These are phyloP conservation scores for Porites rus DNA, from an alignment of 92 coral and sea anemone genomes.

Conservation along the genomic window DNA sequence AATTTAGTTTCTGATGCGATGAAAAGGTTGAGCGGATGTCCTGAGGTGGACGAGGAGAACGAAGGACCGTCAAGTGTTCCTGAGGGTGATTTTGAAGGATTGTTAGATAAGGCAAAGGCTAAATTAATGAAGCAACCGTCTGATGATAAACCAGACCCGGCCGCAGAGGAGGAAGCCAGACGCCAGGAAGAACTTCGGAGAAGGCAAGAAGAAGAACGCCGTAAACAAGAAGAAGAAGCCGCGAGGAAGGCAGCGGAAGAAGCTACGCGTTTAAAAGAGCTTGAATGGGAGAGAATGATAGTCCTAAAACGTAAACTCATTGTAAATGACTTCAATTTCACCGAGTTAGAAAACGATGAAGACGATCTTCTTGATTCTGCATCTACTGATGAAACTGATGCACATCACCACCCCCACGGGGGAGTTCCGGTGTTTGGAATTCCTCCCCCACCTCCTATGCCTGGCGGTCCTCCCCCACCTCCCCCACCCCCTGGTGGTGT, in stretches of 20 bases:
- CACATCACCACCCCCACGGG: slow-evolving; percentile 67
- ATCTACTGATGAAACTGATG: slow-evolving; percentile 71
- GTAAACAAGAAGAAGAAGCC: slow-evolving; percentile 82
- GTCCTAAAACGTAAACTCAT: slow-evolving; percentile 93
- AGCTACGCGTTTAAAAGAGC: slow-evolving; percentile 87
- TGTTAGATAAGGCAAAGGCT: slow-evolving; percentile 76
- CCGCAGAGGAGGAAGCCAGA: slow-evolving; percentile 72
- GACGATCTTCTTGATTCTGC: slow-evolving; percentile 79
- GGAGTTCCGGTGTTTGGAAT: slow-evolving; percentile 63
- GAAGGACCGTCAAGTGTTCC: slow-evolving; percentile 53
- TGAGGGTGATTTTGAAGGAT: slow-evolving; percentile 76
- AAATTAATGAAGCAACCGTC: slow-evolving; percentile 60
- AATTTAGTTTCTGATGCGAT: slow-evolving; percentile 71
- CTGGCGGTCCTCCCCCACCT: slow-evolving; percentile 81
- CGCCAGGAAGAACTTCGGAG: slow-evolving; percentile 73
- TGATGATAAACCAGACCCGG: slow-evolving; percentile 34
- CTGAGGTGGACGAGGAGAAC: slow-evolving; percentile 69
- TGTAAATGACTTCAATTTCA: slow-evolving; percentile 95
- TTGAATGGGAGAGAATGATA: slow-evolving; percentile 97
- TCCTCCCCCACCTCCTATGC: slow-evolving; percentile 77
- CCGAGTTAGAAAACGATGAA: slow-evolving; percentile 90
- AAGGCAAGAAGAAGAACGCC: slow-evolving; percentile 80
- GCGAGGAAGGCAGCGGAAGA: slow-evolving; percentile 90
- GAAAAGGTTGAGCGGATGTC: slow-evolving; percentile 69
- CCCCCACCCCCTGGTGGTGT: slow-evolving; percentile 87